phyloP scores from a whole-genome alignment of 2,797 vertebrate genomes.

The Hephaestus fuliginosus region DNA sequence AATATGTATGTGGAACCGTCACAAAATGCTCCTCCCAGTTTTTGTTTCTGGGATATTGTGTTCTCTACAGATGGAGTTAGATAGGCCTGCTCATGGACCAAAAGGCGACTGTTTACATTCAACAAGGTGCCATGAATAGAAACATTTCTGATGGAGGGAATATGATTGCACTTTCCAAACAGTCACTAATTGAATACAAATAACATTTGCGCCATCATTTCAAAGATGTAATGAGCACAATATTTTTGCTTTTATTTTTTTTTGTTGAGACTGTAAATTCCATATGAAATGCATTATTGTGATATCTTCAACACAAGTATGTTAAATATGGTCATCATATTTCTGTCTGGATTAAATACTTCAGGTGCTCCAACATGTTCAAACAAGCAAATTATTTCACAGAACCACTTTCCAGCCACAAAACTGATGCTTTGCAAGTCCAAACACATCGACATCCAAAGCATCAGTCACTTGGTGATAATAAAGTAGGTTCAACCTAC shows the following conservation, averaged over 20 bases:
- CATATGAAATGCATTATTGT: slow-evolving; percentile 29
- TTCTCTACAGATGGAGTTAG: slow-evolving; percentile 27
- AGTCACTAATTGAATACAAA: slow-evolving; percentile 20
- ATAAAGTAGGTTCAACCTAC: slow-evolving; percentile 53
- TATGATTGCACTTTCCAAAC: slow-evolving; percentile 44
- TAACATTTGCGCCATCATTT: slow-evolving; percentile 20
- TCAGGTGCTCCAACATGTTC: background rate
- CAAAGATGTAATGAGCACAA: slow-evolving; percentile 4
- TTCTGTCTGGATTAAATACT: slow-evolving; percentile 10
- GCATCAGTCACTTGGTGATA: slow-evolving; percentile 34
- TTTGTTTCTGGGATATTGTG: slow-evolving; percentile 35
- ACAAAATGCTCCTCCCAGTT: slow-evolving; percentile 22
- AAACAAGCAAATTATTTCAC: slow-evolving; percentile 18
- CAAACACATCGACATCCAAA: background rate
- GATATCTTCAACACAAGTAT: slow-evolving; percentile 19
- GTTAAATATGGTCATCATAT: slow-evolving; percentile 8
- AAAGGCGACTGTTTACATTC: slow-evolving; percentile 68
- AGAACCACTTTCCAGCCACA: slow-evolving; percentile 4
- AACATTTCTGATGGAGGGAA: slow-evolving; percentile 37
- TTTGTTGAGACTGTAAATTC: slow-evolving; percentile 24
- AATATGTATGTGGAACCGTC: background rate
- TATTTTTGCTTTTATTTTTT: slow-evolving; percentile 1
- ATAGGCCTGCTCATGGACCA: slow-evolving; percentile 67
- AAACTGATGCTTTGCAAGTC: background rate
- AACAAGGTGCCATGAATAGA: slow-evolving; percentile 55